Conservation (phyloP, 2,888 invertebrate species). For the Xylota sylvarum region DNA sequence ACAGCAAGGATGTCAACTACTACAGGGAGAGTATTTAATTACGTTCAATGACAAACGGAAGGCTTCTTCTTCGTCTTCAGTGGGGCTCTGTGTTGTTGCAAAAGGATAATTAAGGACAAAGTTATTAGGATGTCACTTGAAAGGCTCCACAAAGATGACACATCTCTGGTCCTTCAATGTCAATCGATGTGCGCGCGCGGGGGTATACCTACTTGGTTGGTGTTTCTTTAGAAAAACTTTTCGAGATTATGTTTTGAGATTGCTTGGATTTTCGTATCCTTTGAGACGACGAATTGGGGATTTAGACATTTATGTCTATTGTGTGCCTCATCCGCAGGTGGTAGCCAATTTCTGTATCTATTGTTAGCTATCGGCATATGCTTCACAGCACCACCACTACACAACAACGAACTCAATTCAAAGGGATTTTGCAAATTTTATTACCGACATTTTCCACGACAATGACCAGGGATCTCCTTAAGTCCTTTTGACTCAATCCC, state of each 20-base stretch:
- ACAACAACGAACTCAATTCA: conserved; percentile 19
- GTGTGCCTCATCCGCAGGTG: conserved; percentile 28
- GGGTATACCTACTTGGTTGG: not conserved
- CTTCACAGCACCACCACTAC: conserved; percentile 16
- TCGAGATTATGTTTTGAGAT: conserved; percentile 32
- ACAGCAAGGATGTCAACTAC: conserved; percentile 54
- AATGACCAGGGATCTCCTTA: conserved; percentile 43
- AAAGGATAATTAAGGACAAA: conserved; percentile 60
- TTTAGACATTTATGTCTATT: conserved; percentile 33
- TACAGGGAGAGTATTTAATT: conserved; percentile 48
- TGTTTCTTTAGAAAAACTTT: conserved; percentile 5
- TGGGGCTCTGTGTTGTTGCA: conserved; percentile 6
- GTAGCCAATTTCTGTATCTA: conserved; percentile 61
- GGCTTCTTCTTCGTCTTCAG: conserved; percentile 7
- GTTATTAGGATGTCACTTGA: conserved; percentile 19
- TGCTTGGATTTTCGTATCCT: conserved; percentile 33
- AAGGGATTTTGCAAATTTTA: conserved; percentile 64
- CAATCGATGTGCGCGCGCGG: conserved; percentile 34
- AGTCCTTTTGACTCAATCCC: conserved; percentile 57
- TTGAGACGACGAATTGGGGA: conserved; percentile 15
- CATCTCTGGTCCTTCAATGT: conserved; percentile 43
- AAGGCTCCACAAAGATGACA: conserved; percentile 54
- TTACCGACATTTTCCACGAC: conserved; percentile 64
- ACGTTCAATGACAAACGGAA: conserved; percentile 45
- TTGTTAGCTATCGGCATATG: conserved; percentile 52